Conservation (phyloP, 1,140 invertebrate species). For the Tetramorium simillimum region DNA sequence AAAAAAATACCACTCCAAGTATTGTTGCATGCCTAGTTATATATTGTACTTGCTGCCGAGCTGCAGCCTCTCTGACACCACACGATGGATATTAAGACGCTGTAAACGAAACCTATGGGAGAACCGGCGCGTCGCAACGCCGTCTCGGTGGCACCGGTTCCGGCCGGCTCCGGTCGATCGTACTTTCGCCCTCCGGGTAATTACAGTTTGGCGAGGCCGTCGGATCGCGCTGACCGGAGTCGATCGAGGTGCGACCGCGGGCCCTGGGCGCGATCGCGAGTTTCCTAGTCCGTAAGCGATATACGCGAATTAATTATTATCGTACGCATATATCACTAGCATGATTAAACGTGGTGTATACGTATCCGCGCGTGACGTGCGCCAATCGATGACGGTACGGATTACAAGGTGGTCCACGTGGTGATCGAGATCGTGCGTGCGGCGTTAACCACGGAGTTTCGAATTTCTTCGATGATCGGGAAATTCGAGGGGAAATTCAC, state of each 20-base stretch:
- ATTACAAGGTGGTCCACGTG: slow-evolving; percentile 11
- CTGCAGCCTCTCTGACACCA: slow-evolving; percentile 49
- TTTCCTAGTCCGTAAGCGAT: slow-evolving; percentile 64
- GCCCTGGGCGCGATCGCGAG: slow-evolving; percentile 23
- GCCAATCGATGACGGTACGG: slow-evolving; percentile 24
- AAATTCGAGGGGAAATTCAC: neutral
- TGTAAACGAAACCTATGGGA: slow-evolving; percentile 39
- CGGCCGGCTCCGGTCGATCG: slow-evolving; percentile 4
- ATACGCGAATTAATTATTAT: slow-evolving; percentile 68
- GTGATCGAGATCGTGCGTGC: neutral
- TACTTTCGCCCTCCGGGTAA: slow-evolving; percentile 2
- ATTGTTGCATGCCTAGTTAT: slow-evolving; percentile 85
- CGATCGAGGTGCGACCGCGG: neutral
- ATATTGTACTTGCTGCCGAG: slow-evolving; percentile 75
- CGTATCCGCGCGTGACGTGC: slow-evolving; percentile 34
- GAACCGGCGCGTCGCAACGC: slow-evolving; percentile 29
- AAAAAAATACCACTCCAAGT: slow-evolving; percentile 77
- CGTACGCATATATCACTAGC: slow-evolving; percentile 63
- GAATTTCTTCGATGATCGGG: neutral
- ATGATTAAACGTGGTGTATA: slow-evolving; percentile 54
- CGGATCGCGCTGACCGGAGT: slow-evolving; percentile 22
- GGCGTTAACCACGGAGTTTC: neutral
- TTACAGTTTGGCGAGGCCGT: neutral
- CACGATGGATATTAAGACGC: slow-evolving; percentile 42
- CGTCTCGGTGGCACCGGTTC: slow-evolving; percentile 11